phyloP scores from a whole-genome alignment of 2,797 vertebrate species.

The Telmatherina bonti region DNA sequence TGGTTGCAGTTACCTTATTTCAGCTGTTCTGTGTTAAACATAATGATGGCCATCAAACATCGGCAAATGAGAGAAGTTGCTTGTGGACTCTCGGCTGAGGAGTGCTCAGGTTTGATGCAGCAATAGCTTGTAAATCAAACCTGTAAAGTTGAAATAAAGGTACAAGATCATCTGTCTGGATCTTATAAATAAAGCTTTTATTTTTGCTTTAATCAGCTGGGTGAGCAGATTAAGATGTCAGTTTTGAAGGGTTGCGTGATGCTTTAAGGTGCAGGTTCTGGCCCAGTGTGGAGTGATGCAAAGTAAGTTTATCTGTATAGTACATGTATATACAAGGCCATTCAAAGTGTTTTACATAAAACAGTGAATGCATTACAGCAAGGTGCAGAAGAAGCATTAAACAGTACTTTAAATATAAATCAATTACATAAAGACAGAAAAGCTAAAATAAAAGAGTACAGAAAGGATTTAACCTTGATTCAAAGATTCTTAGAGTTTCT shows the following conservation, averaged over 20 bases:
- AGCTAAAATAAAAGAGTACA: too few species aligned
- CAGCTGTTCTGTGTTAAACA: slow-evolving; percentile 52
- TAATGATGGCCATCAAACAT: slow-evolving; percentile 43
- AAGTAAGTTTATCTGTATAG: too few species aligned
- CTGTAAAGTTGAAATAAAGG: slow-evolving; percentile 25
- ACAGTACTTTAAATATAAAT: too few species aligned
- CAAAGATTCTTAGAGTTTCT: too few species aligned
- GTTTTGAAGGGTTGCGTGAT: background rate
- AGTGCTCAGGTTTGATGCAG: slow-evolving; percentile 27
- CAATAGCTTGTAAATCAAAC: slow-evolving; percentile 43
- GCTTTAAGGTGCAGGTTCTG: background rate
- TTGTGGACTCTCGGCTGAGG: slow-evolving; percentile 30
- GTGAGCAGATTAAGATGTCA: background rate
- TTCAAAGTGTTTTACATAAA: too few species aligned
- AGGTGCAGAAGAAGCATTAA: too few species aligned
- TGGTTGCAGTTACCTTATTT: slow-evolving; percentile 57
- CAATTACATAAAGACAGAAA: too few species aligned
- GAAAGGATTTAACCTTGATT: too few species aligned
- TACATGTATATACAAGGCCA: too few species aligned
- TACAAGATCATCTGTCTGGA: background rate
- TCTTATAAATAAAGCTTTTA: background rate
- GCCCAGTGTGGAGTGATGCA: background rate
- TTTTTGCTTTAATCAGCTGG: background rate
- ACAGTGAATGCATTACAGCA: too few species aligned
- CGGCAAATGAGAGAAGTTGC: slow-evolving; percentile 25